Evolutionary conservation across 2,113 vertebrate species (phyloP).

Genomic region (Pluvialis apricaria): DNA sequence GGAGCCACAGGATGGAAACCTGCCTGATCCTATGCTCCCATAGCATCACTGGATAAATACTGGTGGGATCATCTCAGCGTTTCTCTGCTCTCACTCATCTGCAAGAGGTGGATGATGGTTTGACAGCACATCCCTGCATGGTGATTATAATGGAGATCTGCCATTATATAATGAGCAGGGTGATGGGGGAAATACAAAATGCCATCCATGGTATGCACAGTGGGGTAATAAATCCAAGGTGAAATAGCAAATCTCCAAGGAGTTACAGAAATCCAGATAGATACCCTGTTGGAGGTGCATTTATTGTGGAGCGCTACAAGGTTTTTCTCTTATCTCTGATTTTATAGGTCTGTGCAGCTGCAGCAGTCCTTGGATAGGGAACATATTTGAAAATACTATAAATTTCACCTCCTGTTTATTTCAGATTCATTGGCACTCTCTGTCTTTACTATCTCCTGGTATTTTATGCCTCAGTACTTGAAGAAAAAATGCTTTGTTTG

Average conservation of each 20-base stretch:
- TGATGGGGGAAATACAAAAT: background rate
- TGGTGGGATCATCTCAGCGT: background rate
- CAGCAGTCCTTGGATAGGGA: conserved; percentile 50
- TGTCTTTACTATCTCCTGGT: conserved; percentile 64
- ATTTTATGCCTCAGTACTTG: conserved; percentile 66
- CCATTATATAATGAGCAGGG: background rate
- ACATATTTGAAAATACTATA: conserved; percentile 59
- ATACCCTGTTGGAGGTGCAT: background rate
- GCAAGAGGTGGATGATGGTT: background rate
- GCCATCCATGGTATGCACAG: background rate
- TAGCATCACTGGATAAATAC: background rate
- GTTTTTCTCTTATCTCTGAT: conserved; percentile 38
- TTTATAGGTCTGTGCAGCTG: conserved; percentile 51
- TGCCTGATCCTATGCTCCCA: background rate
- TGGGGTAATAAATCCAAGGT: conserved; percentile 11
- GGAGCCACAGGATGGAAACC: background rate
- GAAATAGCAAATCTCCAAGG: conserved; percentile 28
- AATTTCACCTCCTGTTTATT: conserved; percentile 65
- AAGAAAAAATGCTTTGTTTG: conserved; percentile 68
- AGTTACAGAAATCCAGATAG: conserved; percentile 25
- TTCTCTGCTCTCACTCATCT: background rate
- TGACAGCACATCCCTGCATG: background rate
- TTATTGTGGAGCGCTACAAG: background rate
- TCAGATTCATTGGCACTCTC: conserved; percentile 57
- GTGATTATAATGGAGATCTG: background rate